phyloP scores from a whole-genome alignment of 1,140 invertebrate genomes.

The Chrysopa pallens region DNA sequence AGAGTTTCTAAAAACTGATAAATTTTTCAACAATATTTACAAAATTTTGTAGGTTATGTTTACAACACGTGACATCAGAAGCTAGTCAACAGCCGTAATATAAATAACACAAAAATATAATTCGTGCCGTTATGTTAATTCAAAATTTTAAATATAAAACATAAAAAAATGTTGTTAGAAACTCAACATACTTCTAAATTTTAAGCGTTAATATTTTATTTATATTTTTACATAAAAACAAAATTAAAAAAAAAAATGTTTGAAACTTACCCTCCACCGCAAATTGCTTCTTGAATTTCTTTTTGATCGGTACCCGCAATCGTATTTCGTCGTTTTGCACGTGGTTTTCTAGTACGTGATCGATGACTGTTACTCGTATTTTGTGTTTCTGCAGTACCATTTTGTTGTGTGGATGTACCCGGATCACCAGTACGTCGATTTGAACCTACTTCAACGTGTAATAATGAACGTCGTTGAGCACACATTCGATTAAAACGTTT shows the following conservation, averaged over 20 bases:
- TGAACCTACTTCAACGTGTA: conserved; percentile 33
- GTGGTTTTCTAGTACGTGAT: conserved; percentile 50
- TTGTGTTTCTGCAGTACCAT: conserved; percentile 25
- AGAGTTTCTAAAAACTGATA: too few relatives aligned
- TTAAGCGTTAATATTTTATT: too few relatives aligned
- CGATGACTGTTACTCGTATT: conserved; percentile 38
- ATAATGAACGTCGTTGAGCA: conserved; percentile 57
- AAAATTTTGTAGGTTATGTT: too few relatives aligned
- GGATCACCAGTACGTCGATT: conserved; percentile 18
- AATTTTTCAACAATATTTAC: too few relatives aligned
- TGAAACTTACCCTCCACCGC: conserved; percentile 43
- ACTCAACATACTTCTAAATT: too few relatives aligned
- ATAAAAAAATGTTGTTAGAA: neutral
- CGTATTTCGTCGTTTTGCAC: conserved; percentile 71
- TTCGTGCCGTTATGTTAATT: too few relatives aligned
- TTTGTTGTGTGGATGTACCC: conserved; percentile 9
- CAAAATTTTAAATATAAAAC: neutral
- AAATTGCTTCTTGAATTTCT: conserved; percentile 59
- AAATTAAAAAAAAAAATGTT: conserved; percentile 17
- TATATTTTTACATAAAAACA: neutral
- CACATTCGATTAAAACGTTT: conserved; percentile 74
- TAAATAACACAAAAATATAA: too few relatives aligned
- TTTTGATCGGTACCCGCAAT: conserved; percentile 76
- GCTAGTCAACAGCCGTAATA: too few relatives aligned
- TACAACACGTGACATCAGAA: too few relatives aligned